These are phyloP conservation scores for Leptinotarsa lineolata DNA, from an alignment of 1,140 invertebrate genomes.

Conservation along the genomic window DNA sequence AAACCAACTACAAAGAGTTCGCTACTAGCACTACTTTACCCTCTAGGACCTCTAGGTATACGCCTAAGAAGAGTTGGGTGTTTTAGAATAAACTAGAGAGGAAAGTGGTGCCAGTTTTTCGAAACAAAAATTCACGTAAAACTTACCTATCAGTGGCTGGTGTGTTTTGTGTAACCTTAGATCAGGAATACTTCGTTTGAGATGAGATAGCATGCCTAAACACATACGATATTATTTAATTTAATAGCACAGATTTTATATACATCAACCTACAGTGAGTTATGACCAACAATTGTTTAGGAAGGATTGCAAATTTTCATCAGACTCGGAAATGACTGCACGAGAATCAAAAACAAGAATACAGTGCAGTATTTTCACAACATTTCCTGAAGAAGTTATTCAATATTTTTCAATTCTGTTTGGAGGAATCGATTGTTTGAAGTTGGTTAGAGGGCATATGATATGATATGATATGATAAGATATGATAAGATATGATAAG, in stretches of 20 bases:
- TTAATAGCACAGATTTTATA: slow-evolving; percentile 26
- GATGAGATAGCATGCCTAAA: slow-evolving; percentile 82
- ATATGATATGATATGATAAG: no score
- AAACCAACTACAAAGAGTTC: neutral
- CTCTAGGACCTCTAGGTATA: neutral
- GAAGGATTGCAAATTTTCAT: neutral
- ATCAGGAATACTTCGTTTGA: slow-evolving; percentile 85
- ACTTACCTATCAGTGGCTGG: slow-evolving; percentile 65
- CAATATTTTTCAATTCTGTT: no score
- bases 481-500: no score
- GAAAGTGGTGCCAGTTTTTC: slow-evolving; percentile 15
- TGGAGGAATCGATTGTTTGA: no score
- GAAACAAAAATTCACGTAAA: slow-evolving; percentile 33
- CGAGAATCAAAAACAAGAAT: neutral
- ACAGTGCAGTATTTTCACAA: neutral
- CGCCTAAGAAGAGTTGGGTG: no score
- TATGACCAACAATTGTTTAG: neutral
- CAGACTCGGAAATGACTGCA: neutral
- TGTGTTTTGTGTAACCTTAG: slow-evolving; percentile 76
- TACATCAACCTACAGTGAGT: neutral
- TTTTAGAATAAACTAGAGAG: neutral
- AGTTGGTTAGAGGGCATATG: no score
- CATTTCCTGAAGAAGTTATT: no score
- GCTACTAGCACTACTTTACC: neutral
- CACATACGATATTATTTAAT: slow-evolving; percentile 43